Evolutionary conservation across 2,797 vertebrate species (phyloP).

Genomic region (Echiichthys vipera): DNA sequence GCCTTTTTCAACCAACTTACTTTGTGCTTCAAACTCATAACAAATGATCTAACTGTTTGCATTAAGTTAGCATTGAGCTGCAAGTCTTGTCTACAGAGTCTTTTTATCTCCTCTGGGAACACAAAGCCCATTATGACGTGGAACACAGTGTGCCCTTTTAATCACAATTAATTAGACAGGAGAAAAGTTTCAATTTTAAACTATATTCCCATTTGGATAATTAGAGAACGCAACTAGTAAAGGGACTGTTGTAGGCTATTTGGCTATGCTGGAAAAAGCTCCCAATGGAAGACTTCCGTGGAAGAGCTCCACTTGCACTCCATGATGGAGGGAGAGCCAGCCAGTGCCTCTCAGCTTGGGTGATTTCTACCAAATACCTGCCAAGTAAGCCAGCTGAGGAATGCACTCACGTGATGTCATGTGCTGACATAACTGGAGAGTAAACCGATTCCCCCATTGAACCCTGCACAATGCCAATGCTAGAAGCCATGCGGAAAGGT

Average conservation of each 20-base stretch:
- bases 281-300: conserved; percentile 1
- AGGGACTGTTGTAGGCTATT: conserved; percentile 28
- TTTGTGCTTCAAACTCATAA: no score
- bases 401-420: conserved; percentile 72
- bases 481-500: conserved; percentile 43
- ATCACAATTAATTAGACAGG: conserved; percentile 84
- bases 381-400: conserved; percentile 68
- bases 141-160: conserved; percentile 79
- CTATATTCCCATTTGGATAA: conserved; percentile 78
- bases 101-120: conserved; percentile 63
- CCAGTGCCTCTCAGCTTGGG: conserved; percentile 33
- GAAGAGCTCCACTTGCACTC: conserved; percentile 2
- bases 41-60: conserved; percentile 38
- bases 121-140: conserved; percentile 76
- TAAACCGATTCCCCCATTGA: conserved; percentile 61
- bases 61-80: conserved; percentile 43
- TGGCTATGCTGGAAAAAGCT: conserved; percentile 8
- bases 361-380: conserved; percentile 68
- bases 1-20: conserved; percentile 1
- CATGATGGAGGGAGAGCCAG: conserved; percentile 22
- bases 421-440: conserved; percentile 68
- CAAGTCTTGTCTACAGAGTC: conserved; percentile 64
- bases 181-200: conserved; percentile 74
- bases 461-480: conserved; percentile 42
- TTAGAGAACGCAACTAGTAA: conserved; percentile 67